phyloP scores from a whole-genome alignment of 2,888 invertebrate species.

The Euplexia lucipara region DNA sequence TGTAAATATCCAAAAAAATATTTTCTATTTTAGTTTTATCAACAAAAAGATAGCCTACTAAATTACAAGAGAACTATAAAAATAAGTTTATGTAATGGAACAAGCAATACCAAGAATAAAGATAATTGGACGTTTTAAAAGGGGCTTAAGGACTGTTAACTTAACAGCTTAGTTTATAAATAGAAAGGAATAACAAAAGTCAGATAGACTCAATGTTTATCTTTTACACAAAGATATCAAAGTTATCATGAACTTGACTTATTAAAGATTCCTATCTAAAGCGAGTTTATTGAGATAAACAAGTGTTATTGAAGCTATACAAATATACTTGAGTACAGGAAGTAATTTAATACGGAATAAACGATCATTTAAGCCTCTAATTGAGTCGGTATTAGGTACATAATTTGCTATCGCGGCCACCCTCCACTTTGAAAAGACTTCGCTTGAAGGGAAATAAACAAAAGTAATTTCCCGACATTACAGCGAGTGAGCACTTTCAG shows the following conservation, averaged over 20 bases:
- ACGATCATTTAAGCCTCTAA: constrained; percentile 59
- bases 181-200: constrained; percentile 21
- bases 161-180: constrained; percentile 35
- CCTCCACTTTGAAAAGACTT: constrained; percentile 60
- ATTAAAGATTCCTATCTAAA: constrained; percentile 15
- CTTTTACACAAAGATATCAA: constrained; percentile 35
- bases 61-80: not conserved
- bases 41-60: not conserved
- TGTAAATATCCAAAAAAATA: constrained; percentile 7
- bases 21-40: not conserved
- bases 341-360: constrained; percentile 54
- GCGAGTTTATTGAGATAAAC: constrained; percentile 19
- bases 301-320: constrained; percentile 38
- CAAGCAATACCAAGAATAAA: constrained; percentile 4
- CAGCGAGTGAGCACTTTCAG: constrained; percentile 73
- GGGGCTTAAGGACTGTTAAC: constrained; percentile 16
- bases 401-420: constrained; percentile 57
- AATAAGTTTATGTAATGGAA: not conserved
- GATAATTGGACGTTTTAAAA: constrained; percentile 6
- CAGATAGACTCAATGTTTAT: constrained; percentile 24
- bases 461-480: constrained; percentile 73
- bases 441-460: constrained; percentile 73
- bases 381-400: constrained; percentile 61
- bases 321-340: constrained; percentile 46
- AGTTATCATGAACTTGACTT: constrained; percentile 26